phyloP scores from a whole-genome alignment of 2,888 invertebrate genomes.

The Orthosia cruda region DNA sequence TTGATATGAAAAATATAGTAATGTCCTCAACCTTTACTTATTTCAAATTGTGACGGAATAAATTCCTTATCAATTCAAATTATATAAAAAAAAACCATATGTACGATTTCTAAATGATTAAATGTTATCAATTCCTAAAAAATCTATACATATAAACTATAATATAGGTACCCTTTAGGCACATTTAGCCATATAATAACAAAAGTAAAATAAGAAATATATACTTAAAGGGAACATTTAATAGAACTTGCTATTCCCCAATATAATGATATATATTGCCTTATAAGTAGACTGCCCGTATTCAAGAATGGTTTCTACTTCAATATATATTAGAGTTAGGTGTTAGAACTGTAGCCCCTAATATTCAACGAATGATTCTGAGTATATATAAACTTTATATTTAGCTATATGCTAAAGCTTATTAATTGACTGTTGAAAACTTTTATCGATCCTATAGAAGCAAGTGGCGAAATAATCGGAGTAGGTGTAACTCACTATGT shows the following conservation, averaged over 20 bases:
- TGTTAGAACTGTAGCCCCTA: constrained; percentile 53
- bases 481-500: not conserved
- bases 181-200: constrained; percentile 21
- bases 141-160: constrained; percentile 7
- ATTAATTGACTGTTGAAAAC: constrained; percentile 33
- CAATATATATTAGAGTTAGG: constrained; percentile 53
- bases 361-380: constrained; percentile 55
- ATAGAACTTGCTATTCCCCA: constrained; percentile 38
- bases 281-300: constrained; percentile 63
- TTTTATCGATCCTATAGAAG: constrained; percentile 27
- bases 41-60: constrained; percentile 14
- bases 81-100: constrained; percentile 2
- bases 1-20: constrained; percentile 23
- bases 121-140: constrained; percentile 12
- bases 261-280: constrained; percentile 61
- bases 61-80: constrained; percentile 21
- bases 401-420: constrained; percentile 48
- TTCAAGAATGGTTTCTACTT: constrained; percentile 45
- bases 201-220: constrained; percentile 10
- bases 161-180: constrained; percentile 32
- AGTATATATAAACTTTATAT: constrained; percentile 30
- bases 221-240: constrained; percentile 44
- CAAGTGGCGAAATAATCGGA: constrained; percentile 21
- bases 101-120: constrained; percentile 17
- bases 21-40: constrained; percentile 12